Conservation (phyloP, 1,140 invertebrate species). For the Caerostris darwini region DNA sequence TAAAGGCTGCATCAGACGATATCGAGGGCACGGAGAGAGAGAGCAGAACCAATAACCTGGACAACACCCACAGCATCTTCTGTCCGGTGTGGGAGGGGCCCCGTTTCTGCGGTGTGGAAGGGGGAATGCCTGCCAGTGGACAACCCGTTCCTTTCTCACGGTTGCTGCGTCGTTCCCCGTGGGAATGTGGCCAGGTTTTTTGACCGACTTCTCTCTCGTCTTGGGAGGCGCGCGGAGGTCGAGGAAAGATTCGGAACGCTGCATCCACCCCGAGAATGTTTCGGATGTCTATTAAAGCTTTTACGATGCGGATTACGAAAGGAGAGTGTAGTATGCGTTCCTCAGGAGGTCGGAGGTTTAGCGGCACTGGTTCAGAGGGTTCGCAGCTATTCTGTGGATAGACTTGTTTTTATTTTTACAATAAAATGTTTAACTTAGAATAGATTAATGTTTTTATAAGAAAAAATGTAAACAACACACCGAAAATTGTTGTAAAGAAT, state of each 20-base stretch:
- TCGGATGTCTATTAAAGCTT: not conserved
- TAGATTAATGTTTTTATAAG: no score
- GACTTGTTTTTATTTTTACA: not conserved
- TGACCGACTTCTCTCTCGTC: slow-evolving; percentile 17
- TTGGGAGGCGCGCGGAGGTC: not conserved
- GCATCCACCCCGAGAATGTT: not conserved
- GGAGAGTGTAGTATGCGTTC: no score
- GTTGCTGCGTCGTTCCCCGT: not conserved
- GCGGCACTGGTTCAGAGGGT: not conserved
- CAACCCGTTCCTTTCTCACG: slow-evolving; percentile 65
- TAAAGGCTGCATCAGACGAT: no score
- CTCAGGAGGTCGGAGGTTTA: not conserved
- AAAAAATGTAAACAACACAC: no score
- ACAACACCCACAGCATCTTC: slow-evolving; percentile 48
- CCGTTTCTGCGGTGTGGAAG: not conserved
- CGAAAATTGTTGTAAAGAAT: no score
- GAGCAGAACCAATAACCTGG: slow-evolving; percentile 33
- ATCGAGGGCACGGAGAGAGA: not conserved
- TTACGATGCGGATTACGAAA: not conserved
- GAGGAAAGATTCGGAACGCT: not conserved
- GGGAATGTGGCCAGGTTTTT: slow-evolving; percentile 41
- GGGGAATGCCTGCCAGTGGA: not conserved
- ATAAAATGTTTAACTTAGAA: no score
- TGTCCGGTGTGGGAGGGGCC: slow-evolving; percentile 50
- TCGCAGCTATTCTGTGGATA: not conserved